phyloP scores from a whole-genome alignment of 2,113 vertebrate species.

The Scortum barcoo region DNA sequence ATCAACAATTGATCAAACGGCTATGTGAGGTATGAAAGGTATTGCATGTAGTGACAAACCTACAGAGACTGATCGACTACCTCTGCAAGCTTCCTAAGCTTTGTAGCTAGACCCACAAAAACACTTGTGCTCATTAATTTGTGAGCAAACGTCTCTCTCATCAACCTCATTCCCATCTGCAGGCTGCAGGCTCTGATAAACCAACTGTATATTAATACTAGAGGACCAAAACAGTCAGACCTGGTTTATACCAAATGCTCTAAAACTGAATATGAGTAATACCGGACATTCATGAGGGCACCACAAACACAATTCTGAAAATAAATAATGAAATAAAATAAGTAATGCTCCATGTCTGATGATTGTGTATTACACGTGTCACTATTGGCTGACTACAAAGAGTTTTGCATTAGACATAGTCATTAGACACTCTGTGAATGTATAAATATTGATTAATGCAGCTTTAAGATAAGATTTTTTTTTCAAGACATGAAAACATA shows the following conservation, averaged over 20 bases:
- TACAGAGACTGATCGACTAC: not conserved
- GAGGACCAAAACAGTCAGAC: too few relatives aligned
- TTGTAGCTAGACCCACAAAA: too few relatives aligned
- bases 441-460: not conserved
- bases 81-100: too few relatives aligned
- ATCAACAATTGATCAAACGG: not conserved
- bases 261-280: too few relatives aligned
- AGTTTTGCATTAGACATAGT: not conserved
- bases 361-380: not conserved
- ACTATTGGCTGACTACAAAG: not conserved
- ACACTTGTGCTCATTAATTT: too few relatives aligned
- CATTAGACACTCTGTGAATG: not conserved
- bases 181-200: too few relatives aligned
- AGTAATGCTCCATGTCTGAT: not conserved
- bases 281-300: too few relatives aligned
- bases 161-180: too few relatives aligned
- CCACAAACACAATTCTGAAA: not conserved
- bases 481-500: not conserved
- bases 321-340: too few relatives aligned
- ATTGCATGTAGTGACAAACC: not conserved
- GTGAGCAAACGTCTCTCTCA: not conserved
- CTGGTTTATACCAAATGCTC: too few relatives aligned
- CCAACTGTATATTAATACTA: too few relatives aligned
- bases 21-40: not conserved
- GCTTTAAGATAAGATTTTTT: not conserved